These are phyloP conservation scores for Rhinophrynus dorsalis DNA, from an alignment of 2,797 vertebrate species.

Conservation along the genomic window DNA sequence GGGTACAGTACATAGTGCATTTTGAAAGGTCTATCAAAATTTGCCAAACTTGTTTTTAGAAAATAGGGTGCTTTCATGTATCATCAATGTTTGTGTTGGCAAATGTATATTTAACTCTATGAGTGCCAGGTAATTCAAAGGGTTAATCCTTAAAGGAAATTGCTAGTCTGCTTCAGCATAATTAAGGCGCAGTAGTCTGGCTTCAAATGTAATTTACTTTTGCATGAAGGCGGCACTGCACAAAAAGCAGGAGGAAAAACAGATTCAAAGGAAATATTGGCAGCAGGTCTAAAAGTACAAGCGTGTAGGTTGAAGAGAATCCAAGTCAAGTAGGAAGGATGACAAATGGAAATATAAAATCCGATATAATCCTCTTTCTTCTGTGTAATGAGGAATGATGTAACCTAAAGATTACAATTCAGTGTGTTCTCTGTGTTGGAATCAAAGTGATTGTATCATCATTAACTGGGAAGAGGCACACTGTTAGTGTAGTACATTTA, in stretches of 20 bases:
- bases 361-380: not conserved
- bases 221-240: not conserved
- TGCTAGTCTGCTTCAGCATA: not conserved
- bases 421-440: not conserved
- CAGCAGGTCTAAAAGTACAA: not conserved
- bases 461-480: too few species aligned
- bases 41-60: too few species aligned
- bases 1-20: too few species aligned
- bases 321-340: conserved; percentile 2
- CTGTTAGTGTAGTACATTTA: too few species aligned
- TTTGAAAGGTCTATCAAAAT: too few species aligned
- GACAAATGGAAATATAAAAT: not conserved
- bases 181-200: not conserved
- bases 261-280: conserved; percentile 1
- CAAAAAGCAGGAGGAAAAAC: not conserved
- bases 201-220: conserved; percentile 12
- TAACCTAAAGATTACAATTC: not conserved
- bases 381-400: not conserved
- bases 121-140: too few species aligned
- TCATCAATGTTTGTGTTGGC: too few species aligned
- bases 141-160: too few species aligned
- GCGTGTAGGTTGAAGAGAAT: conserved; percentile 1
- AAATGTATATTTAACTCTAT: too few species aligned
- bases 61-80: too few species aligned
- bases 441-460: too few species aligned